Base-by-base conservation (phyloP, 2,113 vertebrate genomes). In the Lota lota region DNA sequence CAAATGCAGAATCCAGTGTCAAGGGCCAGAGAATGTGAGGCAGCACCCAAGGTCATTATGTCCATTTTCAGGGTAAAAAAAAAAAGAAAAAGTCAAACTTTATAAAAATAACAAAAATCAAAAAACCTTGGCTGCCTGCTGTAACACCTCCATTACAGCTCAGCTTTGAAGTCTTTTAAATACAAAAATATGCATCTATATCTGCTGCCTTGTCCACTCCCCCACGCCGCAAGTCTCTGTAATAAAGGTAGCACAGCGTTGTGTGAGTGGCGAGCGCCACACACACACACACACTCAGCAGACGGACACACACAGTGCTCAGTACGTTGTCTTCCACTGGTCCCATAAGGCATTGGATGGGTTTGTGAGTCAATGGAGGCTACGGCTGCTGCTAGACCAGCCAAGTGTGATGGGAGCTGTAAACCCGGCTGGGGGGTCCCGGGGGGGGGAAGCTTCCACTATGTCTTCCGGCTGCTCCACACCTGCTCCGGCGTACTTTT, bases 401-500 rank as follows among this genome's bases (percentile, higher is more conserved):
- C 28, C 28, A 3, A 28, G 28, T 28, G 28, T 28, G 28, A 28
- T 3, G 28, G 28, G 28, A 28, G 28, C 28, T 28, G 28, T 28
- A 28, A 28, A 28, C 28, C 28, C 28, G 28, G 33, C 78, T 8
- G 54, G 21, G 40, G 53, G 21, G 59, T 61, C 36, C 28, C 17
- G 33, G 80, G 40, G 4, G 50, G 8, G 61, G 84, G 90, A 88
- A 89, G 85, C 84, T 10, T 47, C 80, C 79, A 95, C 94, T 98
- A 99, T 96, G 97, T 98, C 89, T 98, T 99, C 81, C 96, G 93
- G 88, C 91, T 90, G 87, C 93, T 96, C 97, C 97, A 99, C 74
- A 94, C 94, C 85, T 97, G 96, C 90, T 99, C 97, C 1, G 97
- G 96, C 60, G 97, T 97, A 92, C 93, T 96, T 93, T 91, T 96